Percentiles rank a stretch among this genome's conserved stretches.
phyloP scores from a whole-genome alignment of 2,888 invertebrate species.

The Cheilosia soror region DNA sequence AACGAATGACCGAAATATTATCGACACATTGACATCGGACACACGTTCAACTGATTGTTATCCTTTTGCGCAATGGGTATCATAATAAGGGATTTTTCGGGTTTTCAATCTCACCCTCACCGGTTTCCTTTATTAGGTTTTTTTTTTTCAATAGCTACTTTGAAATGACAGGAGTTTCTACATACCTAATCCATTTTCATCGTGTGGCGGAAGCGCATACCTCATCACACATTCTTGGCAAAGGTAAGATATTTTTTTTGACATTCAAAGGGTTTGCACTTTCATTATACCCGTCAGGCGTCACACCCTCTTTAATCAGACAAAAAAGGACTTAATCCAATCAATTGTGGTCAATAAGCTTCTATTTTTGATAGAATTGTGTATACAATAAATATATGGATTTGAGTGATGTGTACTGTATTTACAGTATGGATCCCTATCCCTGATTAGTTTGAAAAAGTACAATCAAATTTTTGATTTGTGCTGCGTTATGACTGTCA shows the following conservation, averaged over 20 bases:
- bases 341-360: constrained; percentile 72
- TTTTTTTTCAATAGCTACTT: background rate
- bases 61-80: constrained; percentile 54
- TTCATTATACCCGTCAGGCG: constrained; percentile 49
- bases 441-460: constrained; percentile 28
- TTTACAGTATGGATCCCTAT: constrained; percentile 10
- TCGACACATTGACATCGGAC: constrained; percentile 74
- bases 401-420: background rate
- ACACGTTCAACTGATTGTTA: constrained; percentile 74
- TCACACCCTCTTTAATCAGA: constrained; percentile 54
- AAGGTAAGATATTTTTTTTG: constrained; percentile 66
- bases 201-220: constrained; percentile 6
- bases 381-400: background rate
- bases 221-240: constrained; percentile 56
- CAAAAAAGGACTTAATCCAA: constrained; percentile 65
- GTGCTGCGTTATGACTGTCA: constrained; percentile 25
- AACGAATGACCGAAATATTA: constrained; percentile 72
- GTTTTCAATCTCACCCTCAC: constrained; percentile 20
- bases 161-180: background rate
- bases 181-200: background rate
- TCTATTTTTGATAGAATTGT: background rate
- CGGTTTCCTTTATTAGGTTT: constrained; percentile 1
- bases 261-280: constrained; percentile 48
- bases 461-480: constrained; percentile 58
- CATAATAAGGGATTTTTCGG: constrained; percentile 54